These are phyloP conservation scores for Limnephilus lunatus DNA, from an alignment of 2,888 invertebrate genomes.

Conservation along the genomic window DNA sequence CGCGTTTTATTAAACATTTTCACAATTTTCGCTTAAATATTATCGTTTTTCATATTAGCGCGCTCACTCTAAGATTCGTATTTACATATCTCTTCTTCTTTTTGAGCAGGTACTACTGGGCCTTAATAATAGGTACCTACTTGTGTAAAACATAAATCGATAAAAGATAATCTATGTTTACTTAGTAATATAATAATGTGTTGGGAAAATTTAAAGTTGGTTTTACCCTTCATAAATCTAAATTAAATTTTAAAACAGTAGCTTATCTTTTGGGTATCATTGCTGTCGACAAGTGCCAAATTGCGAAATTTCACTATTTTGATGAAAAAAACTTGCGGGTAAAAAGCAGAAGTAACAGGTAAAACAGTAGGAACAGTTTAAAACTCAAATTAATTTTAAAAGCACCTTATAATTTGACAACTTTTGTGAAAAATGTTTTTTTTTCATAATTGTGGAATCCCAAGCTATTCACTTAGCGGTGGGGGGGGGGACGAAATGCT, in stretches of 20 bases:
- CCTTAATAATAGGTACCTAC: too few relatives aligned
- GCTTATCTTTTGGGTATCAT: neutral
- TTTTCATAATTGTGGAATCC: neutral
- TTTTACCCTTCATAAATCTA: neutral
- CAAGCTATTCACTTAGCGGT: neutral
- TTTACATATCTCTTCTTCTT: too few relatives aligned
- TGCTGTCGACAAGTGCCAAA: neutral
- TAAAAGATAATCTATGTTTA: too few relatives aligned
- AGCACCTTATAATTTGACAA: neutral
- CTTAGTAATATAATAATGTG: too few relatives aligned
- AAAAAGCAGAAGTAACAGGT: neutral
- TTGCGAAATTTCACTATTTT: neutral
- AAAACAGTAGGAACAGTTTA: neutral
- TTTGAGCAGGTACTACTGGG: too few relatives aligned
- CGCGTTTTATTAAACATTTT: too few relatives aligned
- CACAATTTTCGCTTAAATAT: too few relatives aligned
- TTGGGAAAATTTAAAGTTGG: too few relatives aligned
- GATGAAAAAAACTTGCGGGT: neutral
- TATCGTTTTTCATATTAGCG: too few relatives aligned
- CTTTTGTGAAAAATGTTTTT: neutral
- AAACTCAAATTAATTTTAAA: neutral
- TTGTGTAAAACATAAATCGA: too few relatives aligned
- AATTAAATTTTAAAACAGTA: neutral
- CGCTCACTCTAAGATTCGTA: too few relatives aligned
- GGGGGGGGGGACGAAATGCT: neutral